Base-by-base conservation (phyloP, 2,888 invertebrate genomes). In the Eudemis profundana region DNA sequence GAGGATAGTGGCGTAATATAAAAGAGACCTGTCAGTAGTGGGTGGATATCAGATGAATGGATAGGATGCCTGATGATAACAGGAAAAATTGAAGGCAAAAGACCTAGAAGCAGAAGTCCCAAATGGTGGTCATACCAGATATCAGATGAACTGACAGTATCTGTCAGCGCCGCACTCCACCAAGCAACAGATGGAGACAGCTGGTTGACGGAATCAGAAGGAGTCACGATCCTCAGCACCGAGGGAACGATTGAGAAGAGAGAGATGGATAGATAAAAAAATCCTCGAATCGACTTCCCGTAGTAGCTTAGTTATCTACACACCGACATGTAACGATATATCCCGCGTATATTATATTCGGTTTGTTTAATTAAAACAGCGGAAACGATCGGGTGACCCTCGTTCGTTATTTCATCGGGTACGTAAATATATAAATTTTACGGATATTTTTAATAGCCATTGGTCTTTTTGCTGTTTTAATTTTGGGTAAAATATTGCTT, bases 281-380 rank as follows among this genome's bases (percentile, higher is more conserved):
- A 33, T 8, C 8, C 8, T 8, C 2, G 8, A 33, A 44, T 57
- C 57, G 57, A 64, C 44, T 51, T 51, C 17, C 23, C 42, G 1
- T 44, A 27, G 64, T 64, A 59, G 10, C 64, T 36, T 47, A 19
- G 27, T 17, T 12, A 49, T 59, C 57, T 40, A 42, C 46, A 15
- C 38, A 54, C 53, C 29, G 1, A 33, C 21, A 47, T 53, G 76
- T 76, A 75, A 72, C 72, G 70, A 72, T 72, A 74, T 72, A 71
- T 74, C 78, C 74, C 63, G 76, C 81, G 78, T 83, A 84, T 83
- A 85, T 84, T 82, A 84, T 84, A 85, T 85, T 83, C 76, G 79
- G 81, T 83, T 78, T 83, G 84, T 84, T 82, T 87, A 86, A 87
- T 87, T 86, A 87, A 86, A 87, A 79, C 77, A 74, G 72, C 75